Conservation (phyloP, 1,140 invertebrate species). For the Parapsyche elsis region DNA sequence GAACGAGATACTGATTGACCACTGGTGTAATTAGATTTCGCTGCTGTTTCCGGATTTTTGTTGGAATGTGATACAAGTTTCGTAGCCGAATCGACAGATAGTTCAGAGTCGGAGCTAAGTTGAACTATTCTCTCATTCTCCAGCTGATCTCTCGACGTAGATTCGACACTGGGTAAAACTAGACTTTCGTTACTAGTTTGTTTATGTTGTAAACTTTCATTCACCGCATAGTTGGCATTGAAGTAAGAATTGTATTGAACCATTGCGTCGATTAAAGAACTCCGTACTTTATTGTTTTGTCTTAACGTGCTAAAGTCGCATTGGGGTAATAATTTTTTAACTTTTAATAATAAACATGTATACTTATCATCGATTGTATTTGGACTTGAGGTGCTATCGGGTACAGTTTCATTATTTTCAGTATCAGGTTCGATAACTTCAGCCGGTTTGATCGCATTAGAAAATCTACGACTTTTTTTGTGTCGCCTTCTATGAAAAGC, state of each 20-base stretch:
- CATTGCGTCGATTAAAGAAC: conserved; percentile 33
- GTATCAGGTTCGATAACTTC: neutral
- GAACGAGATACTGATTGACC: neutral
- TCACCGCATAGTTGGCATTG: conserved; percentile 40
- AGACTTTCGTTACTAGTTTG: neutral
- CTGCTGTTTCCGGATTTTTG: neutral
- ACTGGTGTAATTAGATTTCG: neutral
- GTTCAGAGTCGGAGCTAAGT: conserved; percentile 44
- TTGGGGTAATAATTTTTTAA: conserved; percentile 14
- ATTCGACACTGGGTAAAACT: neutral
- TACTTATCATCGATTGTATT: neutral
- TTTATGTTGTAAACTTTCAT: conserved; percentile 4
- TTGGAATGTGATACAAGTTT: neutral
- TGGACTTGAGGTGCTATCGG: conserved; percentile 9
- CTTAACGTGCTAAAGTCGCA: neutral
- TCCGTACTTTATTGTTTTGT: neutral
- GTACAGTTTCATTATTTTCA: neutral
- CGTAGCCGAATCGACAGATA: neutral
- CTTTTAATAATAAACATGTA: conserved; percentile 2
- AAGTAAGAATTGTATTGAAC: conserved; percentile 44
- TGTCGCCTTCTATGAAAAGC: neutral
- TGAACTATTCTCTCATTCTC: conserved; percentile 40
- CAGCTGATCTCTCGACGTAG: neutral
- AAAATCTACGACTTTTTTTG: neutral
- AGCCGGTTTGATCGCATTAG: neutral